phyloP scores from a whole-genome alignment of 2,888 invertebrate genomes.

The Aleiodes leptofemur region DNA sequence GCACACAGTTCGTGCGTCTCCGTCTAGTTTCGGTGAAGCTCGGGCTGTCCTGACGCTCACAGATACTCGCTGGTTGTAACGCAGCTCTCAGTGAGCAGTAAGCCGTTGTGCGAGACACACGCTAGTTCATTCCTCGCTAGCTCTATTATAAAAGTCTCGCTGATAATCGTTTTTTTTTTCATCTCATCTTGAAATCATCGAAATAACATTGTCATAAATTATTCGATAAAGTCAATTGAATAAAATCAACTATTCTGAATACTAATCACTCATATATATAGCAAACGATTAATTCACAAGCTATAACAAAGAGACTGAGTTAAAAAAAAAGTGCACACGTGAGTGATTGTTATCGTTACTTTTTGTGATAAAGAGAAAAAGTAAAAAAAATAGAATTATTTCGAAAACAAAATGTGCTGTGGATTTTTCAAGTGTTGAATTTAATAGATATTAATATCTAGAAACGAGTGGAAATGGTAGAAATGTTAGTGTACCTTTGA shows the following conservation, averaged over 20 bases:
- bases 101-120: conserved; percentile 4
- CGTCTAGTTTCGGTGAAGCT: not conserved
- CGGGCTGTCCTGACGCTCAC: not conserved
- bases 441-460: not conserved
- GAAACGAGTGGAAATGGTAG: not conserved
- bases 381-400: not conserved
- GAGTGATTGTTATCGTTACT: conserved; percentile 8
- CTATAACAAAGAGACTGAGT: not conserved
- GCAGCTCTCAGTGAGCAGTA: conserved; percentile 23
- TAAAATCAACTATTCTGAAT: not conserved
- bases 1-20: not conserved
- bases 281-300: not conserved
- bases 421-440: not conserved
- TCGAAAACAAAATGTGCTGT: not conserved
- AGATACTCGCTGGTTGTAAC: not conserved
- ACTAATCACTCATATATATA: not conserved
- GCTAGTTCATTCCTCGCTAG: not conserved
- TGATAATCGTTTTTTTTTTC: no score
- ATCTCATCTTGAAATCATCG: no score
- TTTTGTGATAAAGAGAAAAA: not conserved
- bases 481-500: conserved; percentile 4
- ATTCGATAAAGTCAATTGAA: no score
- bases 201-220: no score
- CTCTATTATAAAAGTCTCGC: no score
- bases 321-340: conserved; percentile 11